Percentiles rank a stretch among this genome's conserved stretches.
phyloP scores from a whole-genome alignment of 2,113 vertebrate species.

The Canis aureus region DNA sequence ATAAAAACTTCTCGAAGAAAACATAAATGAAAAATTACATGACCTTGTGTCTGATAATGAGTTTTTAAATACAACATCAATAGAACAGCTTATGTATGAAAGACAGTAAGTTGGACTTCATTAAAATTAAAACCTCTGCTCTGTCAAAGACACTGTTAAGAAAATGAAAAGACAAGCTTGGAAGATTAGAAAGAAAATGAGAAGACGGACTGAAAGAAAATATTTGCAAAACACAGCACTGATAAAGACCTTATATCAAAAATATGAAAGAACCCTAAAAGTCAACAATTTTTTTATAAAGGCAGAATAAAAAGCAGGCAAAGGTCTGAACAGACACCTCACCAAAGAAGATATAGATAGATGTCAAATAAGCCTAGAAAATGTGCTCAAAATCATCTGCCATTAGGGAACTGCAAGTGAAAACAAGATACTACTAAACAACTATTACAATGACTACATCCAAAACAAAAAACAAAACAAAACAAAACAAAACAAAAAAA shows the following conservation, averaged over 20 bases:
- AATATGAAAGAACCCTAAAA: neutral
- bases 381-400: neutral
- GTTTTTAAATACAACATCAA: neutral
- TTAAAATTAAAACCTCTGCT: neutral
- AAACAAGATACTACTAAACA: neutral
- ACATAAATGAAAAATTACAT: neutral
- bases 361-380: neutral
- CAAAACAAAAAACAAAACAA: neutral
- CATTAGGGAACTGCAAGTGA: neutral
- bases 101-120: neutral
- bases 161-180: neutral
- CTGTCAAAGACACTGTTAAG: neutral
- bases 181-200: neutral
- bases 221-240: neutral
- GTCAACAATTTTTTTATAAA: neutral
- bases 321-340: neutral
- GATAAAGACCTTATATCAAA: neutral
- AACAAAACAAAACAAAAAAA: neutral
- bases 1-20: neutral
- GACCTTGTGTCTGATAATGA: neutral
- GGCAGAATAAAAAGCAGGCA: neutral
- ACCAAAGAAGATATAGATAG: neutral
- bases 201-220: neutral
- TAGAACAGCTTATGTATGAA: neutral
- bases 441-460: neutral